Evolutionary conservation across 2,888 invertebrate species (phyloP), one percentile per base, ranked within the genome.

Genomic region (Adelognathus sp.): DNA sequence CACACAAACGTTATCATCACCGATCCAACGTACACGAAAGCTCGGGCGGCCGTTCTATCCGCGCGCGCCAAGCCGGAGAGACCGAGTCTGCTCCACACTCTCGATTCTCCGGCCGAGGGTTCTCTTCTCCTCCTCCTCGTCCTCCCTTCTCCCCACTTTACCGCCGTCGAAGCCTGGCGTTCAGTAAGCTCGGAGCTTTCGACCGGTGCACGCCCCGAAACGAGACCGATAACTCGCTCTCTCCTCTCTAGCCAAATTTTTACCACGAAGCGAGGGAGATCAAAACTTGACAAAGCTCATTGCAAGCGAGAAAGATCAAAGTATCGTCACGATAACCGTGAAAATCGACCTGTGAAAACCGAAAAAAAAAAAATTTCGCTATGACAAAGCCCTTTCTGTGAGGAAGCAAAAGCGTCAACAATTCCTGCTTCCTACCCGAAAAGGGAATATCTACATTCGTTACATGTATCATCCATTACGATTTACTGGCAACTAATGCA

Each of bases 151-250:
- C 69, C 69, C 36, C 44, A 16, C 31, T 21, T 80, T 66, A 56
- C 44, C 50, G 81, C 75, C 75, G 77, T 81, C 82, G 83, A 80
- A 82, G 84, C 86, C 86, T 83, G 87, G 86, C 87, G n/a, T 85
- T 90, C 90, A 90, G 90, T 90, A 88, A 90, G 90, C 90, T 89
- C 86, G 83, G 86, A 90, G 89, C 90, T 90, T 89, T 88, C 85
- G 85, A 81, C 81, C 88, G 87, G 87, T 86, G 76, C 85, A 83
- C 82, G 83, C 71, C 67, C 77, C 50, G 64, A 39, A 16, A 11
- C 27, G 36, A 39, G 18, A 41, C 64, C 3, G n/a, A 31, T 44
- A 24, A n/a, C n/a, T n/a, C n/a, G n/a, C n/a, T 50, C 33, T 39
- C 39, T 2, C 24, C 21, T 29, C 61, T 56, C 14, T 16, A 6